phyloP scores from a whole-genome alignment of 2,113 vertebrate genomes.

The Eulacestoma nigropectus region DNA sequence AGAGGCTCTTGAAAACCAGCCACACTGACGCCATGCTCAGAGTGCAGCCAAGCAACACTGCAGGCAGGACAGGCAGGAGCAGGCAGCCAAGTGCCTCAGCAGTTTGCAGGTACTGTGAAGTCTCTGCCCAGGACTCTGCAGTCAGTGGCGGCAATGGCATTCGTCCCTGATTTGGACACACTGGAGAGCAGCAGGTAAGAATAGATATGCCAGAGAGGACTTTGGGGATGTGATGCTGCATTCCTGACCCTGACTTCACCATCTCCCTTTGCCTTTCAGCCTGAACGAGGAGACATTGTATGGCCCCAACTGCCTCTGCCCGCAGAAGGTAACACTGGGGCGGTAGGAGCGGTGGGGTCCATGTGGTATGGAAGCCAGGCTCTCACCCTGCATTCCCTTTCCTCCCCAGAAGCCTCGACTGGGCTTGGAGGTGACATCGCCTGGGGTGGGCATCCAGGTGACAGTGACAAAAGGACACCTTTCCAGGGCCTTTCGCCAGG shows the following conservation, averaged over 20 bases:
- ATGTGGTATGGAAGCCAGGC: background rate
- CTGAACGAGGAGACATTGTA: background rate
- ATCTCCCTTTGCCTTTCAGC: background rate
- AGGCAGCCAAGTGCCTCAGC: background rate
- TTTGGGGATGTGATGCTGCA: accelerated
- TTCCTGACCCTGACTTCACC: background rate
- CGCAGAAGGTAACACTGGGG: background rate
- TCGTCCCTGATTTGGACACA: background rate
- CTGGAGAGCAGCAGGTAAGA: constrained; percentile 35
- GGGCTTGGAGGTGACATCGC: background rate
- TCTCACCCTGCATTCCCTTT: background rate
- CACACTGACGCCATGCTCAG: accelerated
- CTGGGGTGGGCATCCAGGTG: background rate
- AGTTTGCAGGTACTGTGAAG: background rate
- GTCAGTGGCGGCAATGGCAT: background rate
- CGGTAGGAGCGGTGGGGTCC: background rate
- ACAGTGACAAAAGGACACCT: background rate
- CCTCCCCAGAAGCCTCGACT: background rate
- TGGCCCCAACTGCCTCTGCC: background rate
- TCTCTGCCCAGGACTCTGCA: background rate
- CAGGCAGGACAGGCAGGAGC: background rate
- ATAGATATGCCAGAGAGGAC: accelerated
- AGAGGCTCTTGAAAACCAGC: background rate
- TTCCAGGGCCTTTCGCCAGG: background rate
- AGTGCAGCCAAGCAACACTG: background rate